Evolutionary conservation across 2,888 invertebrate genomes (phyloP), one percentile per base, ranked within the genome.

Genomic region (Augiades crinisus): DNA sequence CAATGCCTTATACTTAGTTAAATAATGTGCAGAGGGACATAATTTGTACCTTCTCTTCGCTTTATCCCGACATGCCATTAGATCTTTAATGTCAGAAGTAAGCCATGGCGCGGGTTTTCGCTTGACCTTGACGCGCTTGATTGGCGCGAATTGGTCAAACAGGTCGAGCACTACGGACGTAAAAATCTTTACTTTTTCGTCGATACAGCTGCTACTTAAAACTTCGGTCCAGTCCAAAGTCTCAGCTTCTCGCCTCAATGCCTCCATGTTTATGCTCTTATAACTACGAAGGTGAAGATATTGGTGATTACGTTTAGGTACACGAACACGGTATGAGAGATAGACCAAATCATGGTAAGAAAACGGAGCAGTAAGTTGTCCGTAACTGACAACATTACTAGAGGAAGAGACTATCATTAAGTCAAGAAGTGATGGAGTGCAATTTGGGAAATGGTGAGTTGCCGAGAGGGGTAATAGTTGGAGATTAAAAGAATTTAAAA

Each of bases 261-360:
- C n/a, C n/a, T n/a, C n/a, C n/a, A n/a, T n/a, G n/a, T n/a, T n/a
- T n/a, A n/a, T n/a, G n/a, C 12, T 14, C 12, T 40, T 40, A 14
- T 13, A 40, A 27, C 27, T 16, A 5, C 40, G 40, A 40, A 40
- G 40, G 2, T 14, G 27, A 27, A 40, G 40, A 27, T 16, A 40
- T n/a, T 40, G 14, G 0, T 24, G 5, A 5, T 16, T 14, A n/a
- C 24, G 24, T 8, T 22, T 40, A 8, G 40, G 40, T 7, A 14
- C 1, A 6, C 24, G 40, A 8, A 24, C 24, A 8, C 40, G 24
- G 24, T 13, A n/a, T n/a, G n/a, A n/a, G 10, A 14, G n/a, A n/a
- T n/a, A n/a, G n/a, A n/a, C n/a, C n/a, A n/a, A n/a, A n/a, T n/a
- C n/a, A n/a, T n/a, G n/a, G 12, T 37, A 37, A 21, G 37, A 37